Evolutionary conservation across 2,888 invertebrate genomes (phyloP), one percentile per base, ranked within the genome.

Genomic region (Nasonovia ribisnigri): DNA sequence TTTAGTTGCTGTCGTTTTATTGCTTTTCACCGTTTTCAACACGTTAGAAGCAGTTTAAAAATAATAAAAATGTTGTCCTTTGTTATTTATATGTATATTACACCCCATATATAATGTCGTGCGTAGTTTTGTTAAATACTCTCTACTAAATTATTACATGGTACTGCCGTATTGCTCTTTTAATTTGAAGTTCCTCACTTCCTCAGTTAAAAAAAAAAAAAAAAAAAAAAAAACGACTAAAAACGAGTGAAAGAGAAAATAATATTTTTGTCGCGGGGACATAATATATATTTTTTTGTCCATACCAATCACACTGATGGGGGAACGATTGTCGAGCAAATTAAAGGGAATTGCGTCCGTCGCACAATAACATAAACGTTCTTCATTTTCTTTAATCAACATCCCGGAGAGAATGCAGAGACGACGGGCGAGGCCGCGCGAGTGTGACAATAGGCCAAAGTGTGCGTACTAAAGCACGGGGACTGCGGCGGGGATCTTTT

Each of bases 321-420:
- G 93, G 93, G 93, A 93, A 93, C 86, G 93, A 93, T 90, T 93
- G 93, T 93, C 93, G 93, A 93, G 93, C 93, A 93, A 93, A 93
- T 93, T 93, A 93, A 60, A 93, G 93, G 93, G 93, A 93, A 93
- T 90, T 36, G 93, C 89, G 93, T 90, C 84, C 88, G 93, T 57
- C 84, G 93, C 90, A 93, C 93, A 93, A 93, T 93, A 93, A 93
- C 93, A 36, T 93, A 93, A 93, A 93, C 93, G 93, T 90, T 93
- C 90, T 93, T 57, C 90, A 60, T 90, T 93, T 90, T 93, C 90
- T 93, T 93, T 93, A 93, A 93, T 93, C 93, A 93, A 93, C 93
- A 60, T 93, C 86, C 84, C 86, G n/a, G 86, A 57, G 60, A 88
- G 88, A 88, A 60, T 42, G 90, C 46, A 57, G 84, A n/a, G 43